A percentile compares a stretch with the other conserved stretches of the same genome.
These are phyloP conservation scores for Rhinolophus sinicus DNA, from an alignment of 2,113 vertebrate genomes.

Conservation along the genomic window DNA sequence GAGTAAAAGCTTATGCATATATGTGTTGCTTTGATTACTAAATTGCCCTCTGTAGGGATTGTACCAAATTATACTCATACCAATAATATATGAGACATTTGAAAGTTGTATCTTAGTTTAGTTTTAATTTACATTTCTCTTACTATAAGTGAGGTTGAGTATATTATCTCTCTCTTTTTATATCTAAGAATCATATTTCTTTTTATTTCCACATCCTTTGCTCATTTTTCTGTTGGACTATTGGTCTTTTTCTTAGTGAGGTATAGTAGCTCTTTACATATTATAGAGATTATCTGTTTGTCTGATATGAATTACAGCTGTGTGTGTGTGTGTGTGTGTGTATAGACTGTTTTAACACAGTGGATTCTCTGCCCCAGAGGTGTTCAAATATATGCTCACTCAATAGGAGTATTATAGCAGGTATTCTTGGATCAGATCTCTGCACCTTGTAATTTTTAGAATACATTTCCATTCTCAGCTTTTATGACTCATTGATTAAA, in stretches of 20 bases:
- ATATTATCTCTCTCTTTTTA: neutral
- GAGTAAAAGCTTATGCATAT: neutral
- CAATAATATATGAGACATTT: neutral
- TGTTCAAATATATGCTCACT: neutral
- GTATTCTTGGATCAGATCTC: neutral
- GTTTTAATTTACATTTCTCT: neutral
- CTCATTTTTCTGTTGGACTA: neutral
- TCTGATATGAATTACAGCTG: neutral
- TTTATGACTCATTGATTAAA: conserved; percentile 33
- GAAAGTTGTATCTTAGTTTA: neutral
- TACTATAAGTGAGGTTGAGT: neutral
- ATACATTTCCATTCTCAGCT: neutral
- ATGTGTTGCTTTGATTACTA: neutral
- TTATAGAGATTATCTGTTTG: neutral
- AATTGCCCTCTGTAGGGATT: neutral
- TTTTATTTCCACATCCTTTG: neutral
- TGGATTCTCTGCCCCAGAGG: neutral
- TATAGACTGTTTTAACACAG: neutral
- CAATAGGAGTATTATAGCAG: neutral
- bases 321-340: neutral
- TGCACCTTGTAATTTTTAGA: neutral
- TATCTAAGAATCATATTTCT: neutral
- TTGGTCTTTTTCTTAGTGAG: conserved; percentile 11
- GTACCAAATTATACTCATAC: neutral
- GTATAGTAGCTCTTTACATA: neutral